Percentiles rank a stretch among this genome's conserved stretches.
Evolutionary conservation across 2,113 vertebrate genomes (phyloP).

Genomic region (Bambusicola thoracicus): DNA sequence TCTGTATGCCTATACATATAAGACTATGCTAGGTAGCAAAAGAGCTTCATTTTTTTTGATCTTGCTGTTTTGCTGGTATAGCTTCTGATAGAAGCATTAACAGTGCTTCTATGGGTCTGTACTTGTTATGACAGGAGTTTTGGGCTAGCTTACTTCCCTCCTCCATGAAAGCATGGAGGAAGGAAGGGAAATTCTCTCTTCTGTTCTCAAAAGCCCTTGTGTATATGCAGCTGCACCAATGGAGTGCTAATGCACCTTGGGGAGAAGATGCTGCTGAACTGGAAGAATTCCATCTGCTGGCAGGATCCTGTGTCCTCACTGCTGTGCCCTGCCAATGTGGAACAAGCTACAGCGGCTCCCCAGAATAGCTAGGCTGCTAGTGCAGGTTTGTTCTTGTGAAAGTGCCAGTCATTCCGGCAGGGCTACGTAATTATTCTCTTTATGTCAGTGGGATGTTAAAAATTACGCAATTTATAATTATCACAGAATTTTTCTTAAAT

Average conservation of each 20-base stretch:
- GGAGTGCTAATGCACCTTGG: neutral
- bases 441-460: neutral
- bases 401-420: neutral
- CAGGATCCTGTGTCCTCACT: accelerated
- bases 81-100: neutral
- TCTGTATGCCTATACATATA: accelerated
- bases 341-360: neutral
- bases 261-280: neutral
- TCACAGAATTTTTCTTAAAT: neutral
- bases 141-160: neutral
- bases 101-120: neutral
- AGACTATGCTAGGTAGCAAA: neutral
- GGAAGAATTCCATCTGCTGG: constrained; percentile 46
- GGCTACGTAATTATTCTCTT: neutral
- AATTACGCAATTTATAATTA: constrained; percentile 16
- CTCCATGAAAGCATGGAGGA: neutral
- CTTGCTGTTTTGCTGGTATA: neutral
- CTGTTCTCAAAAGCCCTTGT: neutral
- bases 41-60: neutral
- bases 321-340: neutral
- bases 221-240: neutral
- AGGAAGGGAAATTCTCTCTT: neutral
- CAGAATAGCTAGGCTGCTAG: accelerated
- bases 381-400: neutral
- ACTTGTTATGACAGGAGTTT: neutral